Evolutionary conservation across 1,140 invertebrate genomes (phyloP), one percentile per base, ranked within the genome.

Genomic region (Gryon sp.): DNA sequence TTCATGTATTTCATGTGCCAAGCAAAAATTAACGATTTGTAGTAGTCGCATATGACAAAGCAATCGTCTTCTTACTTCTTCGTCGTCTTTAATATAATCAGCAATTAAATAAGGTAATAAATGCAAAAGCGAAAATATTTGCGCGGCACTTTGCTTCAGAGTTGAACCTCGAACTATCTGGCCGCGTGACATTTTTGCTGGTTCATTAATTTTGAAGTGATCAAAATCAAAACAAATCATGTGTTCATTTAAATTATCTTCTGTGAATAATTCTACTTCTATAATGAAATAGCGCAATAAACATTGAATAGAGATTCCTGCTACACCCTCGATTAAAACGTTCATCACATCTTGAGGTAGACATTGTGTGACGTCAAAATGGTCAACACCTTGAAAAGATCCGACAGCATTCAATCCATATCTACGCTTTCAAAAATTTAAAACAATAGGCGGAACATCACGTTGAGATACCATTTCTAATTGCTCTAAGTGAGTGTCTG

Each of bases 271-370:
- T 11, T 59, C 9, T 24, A 9, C 6, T 26, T 66, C 46, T 1
- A 34, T 0, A 9, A 77, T 63, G 15, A 4, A 68, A 38, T 30
- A 41, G 28, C 12, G 32, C 0, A 73, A 14, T 0, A 74, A 24
- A 11, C 22, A 8, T 73, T 50, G 48, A 20, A 55, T 20, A n/a
- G 14, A 53, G 26, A 73, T 7, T 4, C 24, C 46, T 14, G 18
- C 1, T n/a, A 66, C 50, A 8, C 76, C 80, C 62, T 80, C 73
- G 1, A 77, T 53, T 34, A 79, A 50, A 38, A 80, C 32, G 19
- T 82, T 76, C 76, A 82, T 79, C 0, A 6, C n/a, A 53, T 79
- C 78, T 70, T 79, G 78, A 8, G 78, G 76, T 9, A 82, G 28
- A 55, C 63, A 80, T 26, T 53, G 22, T 4, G 78, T 80, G 0